Conservation (phyloP, 2,113 vertebrate genomes). For the Rattus rattus region DNA sequence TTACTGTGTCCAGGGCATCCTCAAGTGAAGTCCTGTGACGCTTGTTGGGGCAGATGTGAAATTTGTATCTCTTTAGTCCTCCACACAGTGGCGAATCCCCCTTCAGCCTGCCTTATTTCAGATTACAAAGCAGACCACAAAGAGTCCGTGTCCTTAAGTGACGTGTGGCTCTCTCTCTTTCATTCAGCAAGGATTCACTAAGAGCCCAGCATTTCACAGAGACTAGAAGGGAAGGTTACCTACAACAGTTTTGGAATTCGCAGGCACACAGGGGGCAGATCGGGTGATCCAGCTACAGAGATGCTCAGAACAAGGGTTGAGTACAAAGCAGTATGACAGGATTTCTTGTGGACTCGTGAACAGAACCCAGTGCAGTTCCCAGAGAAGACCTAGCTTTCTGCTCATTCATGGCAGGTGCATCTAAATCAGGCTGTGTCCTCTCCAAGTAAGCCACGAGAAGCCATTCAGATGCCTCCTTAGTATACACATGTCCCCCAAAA, state of each 20-base stretch:
- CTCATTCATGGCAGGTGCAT: background rate
- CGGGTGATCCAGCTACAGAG: background rate
- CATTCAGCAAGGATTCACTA: background rate
- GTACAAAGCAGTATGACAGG: background rate
- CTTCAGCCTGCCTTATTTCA: background rate
- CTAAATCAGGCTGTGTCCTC: background rate
- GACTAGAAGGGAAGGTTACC: background rate
- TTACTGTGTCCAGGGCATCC: background rate
- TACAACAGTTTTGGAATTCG: background rate
- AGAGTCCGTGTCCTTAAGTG: background rate
- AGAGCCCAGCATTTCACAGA: background rate
- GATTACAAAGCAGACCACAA: background rate
- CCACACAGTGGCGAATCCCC: background rate
- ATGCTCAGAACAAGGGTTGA: background rate
- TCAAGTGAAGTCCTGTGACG: background rate
- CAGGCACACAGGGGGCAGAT: background rate
- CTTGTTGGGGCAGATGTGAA: background rate
- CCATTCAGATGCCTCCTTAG: too few species aligned
- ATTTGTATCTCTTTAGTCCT: conserved; percentile 4
- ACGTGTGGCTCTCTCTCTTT: background rate
- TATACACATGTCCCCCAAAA: background rate
- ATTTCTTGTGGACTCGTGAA: background rate
- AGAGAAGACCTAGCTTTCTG: background rate
- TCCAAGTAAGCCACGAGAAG: background rate
- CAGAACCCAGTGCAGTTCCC: background rate